Base-by-base conservation (phyloP, 1,140 invertebrate genomes). In the Coenobita brevimanus region DNA sequence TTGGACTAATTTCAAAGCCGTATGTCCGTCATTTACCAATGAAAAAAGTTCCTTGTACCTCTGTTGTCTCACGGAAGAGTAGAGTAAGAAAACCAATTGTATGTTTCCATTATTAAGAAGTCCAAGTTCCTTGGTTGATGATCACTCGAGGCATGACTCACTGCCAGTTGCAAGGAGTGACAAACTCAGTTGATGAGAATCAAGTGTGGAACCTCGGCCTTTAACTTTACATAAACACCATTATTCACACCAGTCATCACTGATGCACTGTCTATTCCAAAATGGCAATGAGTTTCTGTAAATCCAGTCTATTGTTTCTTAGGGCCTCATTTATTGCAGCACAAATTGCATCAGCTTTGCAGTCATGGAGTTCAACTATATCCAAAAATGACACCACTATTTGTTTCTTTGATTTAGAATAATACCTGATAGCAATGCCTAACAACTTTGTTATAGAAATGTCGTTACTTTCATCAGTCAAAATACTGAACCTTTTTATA, bases 61-160 rank as follows among this genome's bases (percentile, higher is more conserved):
- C 27, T 24, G 3, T 15, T 82, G 33, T 2, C 57, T 15, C n/a
- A 82, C 3, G 1, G 2, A 38, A n/a, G n/a, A n/a, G n/a, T n/a
- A 84, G 82, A 73, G 36, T 27, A 24, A 13, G 67, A 84, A 69
- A 84, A 84, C 64, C 67, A 84, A 36, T 62, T 81, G n/a, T n/a
- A 62, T 60, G 8, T 60, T 1, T 62, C 60, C 43, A 8, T 62
- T 17, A 81, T 38, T 30, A 81, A 4, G 8, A 62, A 60, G 33
- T 81, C 79, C 43, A 62, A 67, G 79, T 84, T 50, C 81, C 81
- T 69, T 4, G 27, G 62, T n/a, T 38, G 81, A 73, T 41, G 21
- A 33, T 82, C 57, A 33, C 3, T 36, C 3, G 80, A 54, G 67
- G 80, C 80, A 67, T 82, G 80, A 62, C 36, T 33, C 21, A 82